These are phyloP conservation scores for Neomonachus schauinslandi DNA, from an alignment of 2,113 vertebrate genomes.

Conservation along the genomic window DNA sequence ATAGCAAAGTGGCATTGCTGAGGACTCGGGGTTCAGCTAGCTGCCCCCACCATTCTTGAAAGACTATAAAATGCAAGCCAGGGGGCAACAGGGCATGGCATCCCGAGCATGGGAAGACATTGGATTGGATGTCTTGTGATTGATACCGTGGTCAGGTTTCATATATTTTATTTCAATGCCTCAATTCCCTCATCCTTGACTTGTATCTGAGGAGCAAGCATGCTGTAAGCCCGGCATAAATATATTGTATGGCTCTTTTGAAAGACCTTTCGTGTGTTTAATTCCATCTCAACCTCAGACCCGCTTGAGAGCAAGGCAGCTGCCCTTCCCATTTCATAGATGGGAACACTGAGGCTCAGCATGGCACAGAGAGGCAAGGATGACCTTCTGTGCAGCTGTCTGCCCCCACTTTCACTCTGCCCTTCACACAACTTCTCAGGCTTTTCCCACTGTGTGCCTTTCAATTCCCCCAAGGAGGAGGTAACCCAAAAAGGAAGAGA, in stretches of 20 bases:
- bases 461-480: neutral
- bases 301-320: neutral
- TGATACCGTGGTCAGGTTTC: neutral
- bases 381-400: neutral
- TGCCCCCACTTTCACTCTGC: rapidly evolving
- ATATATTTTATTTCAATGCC: no score
- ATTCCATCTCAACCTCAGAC: neutral
- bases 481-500: neutral
- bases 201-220: neutral
- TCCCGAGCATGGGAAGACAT: neutral
- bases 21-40: neutral
- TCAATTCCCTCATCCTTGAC: neutral
- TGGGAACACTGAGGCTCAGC: neutral
- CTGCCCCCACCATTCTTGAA: rapidly evolving
- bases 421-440: neutral
- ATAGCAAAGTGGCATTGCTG: neutral
- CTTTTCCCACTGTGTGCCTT: neutral
- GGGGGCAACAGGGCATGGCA: rapidly evolving
- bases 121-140: rapidly evolving
- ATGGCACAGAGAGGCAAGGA: neutral
- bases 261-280: rapidly evolving
- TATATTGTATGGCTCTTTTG: rapidly evolving
- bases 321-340: neutral
- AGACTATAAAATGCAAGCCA: rapidly evolving
- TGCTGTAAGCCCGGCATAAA: no score